These are phyloP conservation scores for Trachelus troglodyta DNA, from an alignment of 2,888 invertebrate species.

Conservation along the genomic window DNA sequence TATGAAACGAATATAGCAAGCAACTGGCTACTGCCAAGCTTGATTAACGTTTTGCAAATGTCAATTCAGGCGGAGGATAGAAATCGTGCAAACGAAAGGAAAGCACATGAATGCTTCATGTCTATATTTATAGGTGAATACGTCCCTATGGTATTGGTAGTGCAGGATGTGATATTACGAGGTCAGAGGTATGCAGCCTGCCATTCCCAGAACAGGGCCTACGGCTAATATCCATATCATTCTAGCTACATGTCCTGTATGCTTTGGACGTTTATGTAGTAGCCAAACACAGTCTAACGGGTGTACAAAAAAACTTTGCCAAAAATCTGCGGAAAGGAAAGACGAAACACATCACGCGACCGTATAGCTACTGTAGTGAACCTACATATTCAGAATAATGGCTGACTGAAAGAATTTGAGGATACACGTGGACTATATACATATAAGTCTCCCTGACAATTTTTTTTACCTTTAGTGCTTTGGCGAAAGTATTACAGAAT, in stretches of 20 bases:
- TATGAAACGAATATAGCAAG: neutral
- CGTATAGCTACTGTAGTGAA: neutral
- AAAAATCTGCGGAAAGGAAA: slow-evolving; percentile 7
- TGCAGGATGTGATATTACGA: neutral
- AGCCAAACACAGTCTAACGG: slow-evolving; percentile 4
- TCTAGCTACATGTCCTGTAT: slow-evolving; percentile 25
- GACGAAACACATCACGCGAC: slow-evolving; percentile 12
- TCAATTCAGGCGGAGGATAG: neutral
- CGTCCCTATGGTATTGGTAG: neutral
- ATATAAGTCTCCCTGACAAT: neutral
- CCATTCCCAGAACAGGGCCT: slow-evolving; percentile 40
- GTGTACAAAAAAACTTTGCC: slow-evolving; percentile 17
- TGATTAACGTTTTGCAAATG: neutral
- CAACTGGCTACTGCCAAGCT: neutral
- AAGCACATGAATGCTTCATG: neutral
- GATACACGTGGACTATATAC: neutral
- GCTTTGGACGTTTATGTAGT: slow-evolving; percentile 24
- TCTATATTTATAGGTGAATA: neutral
- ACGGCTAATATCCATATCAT: slow-evolving; percentile 45
- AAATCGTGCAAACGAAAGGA: neutral
- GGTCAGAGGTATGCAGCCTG: slow-evolving; percentile 30
- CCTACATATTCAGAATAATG: neutral
- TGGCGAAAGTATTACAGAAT: neutral
- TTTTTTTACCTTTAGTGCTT: neutral
- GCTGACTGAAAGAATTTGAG: neutral